Percentiles rank a stretch among this genome's conserved stretches.
Conservation (phyloP, 1,140 invertebrate species). For the Drosophila busckii region DNA sequence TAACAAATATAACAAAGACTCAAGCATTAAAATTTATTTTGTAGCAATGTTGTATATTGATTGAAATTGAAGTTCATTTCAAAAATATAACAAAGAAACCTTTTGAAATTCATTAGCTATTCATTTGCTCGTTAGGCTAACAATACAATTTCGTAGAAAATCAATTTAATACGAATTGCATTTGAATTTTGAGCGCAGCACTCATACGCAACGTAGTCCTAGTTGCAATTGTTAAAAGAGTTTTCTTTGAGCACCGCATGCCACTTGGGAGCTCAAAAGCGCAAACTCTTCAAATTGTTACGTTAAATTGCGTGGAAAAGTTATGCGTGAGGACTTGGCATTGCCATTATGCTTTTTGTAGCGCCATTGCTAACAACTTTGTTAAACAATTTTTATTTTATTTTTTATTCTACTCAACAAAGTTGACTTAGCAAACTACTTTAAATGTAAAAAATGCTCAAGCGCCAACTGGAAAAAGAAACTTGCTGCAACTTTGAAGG, state of each 20-base stretch:
- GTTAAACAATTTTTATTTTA: constrained; percentile 36
- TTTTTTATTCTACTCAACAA: constrained; percentile 34
- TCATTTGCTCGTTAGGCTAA: no score
- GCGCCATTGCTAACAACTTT: constrained; percentile 30
- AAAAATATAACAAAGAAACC: no score
- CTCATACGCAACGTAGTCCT: no score
- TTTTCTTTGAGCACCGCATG: constrained; percentile 4
- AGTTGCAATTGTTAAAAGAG: not conserved
- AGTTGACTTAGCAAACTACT: constrained; percentile 69
- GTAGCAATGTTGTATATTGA: no score
- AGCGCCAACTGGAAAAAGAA: constrained; percentile 48
- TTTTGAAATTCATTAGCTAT: no score
- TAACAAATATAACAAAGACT: no score
- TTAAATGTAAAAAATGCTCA: constrained; percentile 66
- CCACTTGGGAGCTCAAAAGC: not conserved
- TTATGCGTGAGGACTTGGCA: constrained; percentile 35
- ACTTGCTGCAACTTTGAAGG: constrained; percentile 63
- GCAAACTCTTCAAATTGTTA: constrained; percentile 35
- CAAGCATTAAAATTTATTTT: no score
- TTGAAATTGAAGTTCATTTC: no score
- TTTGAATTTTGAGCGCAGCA: constrained; percentile 7
- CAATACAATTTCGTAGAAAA: no score
- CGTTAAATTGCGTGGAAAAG: constrained; percentile 71
- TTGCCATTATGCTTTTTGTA: not conserved
- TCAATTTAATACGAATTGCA: no score